Conservation (phyloP, 1,140 invertebrate genomes). For the Bombyx mandarina region DNA sequence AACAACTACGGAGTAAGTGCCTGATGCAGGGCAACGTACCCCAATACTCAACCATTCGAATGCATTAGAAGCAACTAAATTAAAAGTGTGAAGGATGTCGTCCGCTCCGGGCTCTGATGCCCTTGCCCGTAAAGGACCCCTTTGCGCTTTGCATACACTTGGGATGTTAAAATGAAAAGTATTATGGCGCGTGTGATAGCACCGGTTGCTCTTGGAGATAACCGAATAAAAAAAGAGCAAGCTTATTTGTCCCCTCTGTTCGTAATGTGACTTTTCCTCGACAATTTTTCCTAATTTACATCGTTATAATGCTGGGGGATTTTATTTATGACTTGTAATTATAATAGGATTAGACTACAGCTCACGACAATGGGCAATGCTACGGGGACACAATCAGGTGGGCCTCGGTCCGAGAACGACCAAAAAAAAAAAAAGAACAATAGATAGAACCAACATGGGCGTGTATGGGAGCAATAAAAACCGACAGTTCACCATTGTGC, state of each 20-base stretch:
- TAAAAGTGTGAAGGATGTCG: conserved; percentile 61
- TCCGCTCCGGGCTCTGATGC: conserved; percentile 27
- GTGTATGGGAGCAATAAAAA: conserved; percentile 8
- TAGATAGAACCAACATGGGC: conserved; percentile 1
- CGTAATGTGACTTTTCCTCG: conserved; percentile 22
- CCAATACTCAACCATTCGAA: conserved; percentile 24
- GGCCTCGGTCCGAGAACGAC: no score
- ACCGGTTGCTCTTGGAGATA: conserved; percentile 36
- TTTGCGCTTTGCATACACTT: conserved; percentile 20
- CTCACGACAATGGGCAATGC: no score
- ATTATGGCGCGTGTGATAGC: conserved; percentile 53
- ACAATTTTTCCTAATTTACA: conserved; percentile 1
- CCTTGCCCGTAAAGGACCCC: conserved; percentile 16
- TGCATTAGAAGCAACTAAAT: conserved; percentile 67
- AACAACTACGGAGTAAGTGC: conserved; percentile 20
- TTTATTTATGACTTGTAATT: neutral
- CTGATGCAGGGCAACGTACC: conserved; percentile 1
- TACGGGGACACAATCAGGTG: no score
- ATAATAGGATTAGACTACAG: neutral
- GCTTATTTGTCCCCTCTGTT: conserved; percentile 44
- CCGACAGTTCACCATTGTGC: conserved; percentile 7
- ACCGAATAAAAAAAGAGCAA: conserved; percentile 41
- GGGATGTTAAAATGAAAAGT: conserved; percentile 55
- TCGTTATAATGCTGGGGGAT: neutral
- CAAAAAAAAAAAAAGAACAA: conserved; percentile 5